Base-by-base conservation (phyloP, 2,888 invertebrate species). In the Lasioglossum zephyrum region DNA sequence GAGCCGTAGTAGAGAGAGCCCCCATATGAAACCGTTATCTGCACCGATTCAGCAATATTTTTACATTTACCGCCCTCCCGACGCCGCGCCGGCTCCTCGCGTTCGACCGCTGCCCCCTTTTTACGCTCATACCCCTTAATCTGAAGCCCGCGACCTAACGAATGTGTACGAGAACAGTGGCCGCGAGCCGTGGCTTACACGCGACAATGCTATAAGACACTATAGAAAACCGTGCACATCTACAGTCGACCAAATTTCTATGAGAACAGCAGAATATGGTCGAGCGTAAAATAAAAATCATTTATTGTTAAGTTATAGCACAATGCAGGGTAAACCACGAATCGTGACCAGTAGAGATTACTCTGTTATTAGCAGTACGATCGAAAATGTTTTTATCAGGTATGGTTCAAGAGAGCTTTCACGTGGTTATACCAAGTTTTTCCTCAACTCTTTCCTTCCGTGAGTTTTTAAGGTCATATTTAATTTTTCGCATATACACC, bases 11-110 rank as follows among this genome's bases (percentile, higher is more conserved):
- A 86, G 88, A 85, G 87, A 87, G 87, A 89, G 89, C 91, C 92
- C 93, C 89, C 92, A 93, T 92, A 92, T 93, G 92, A 93, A 93
- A 91, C 92, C 92, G 93, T 93, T 94, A 94, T 94, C 93, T 94
- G 89, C 92, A 93, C 93, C 93, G 94, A 93, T 94, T 94, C 93
- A 92, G 93, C 94, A 94, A 94, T 93, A 94, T 94, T 94, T 94
- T 94, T 93, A 93, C 93, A 93, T 93, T 93, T 93, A 92, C 93
- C 85, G 87, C 18, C 9, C 36, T 39, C 63, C 63, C 36, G 63
- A 36, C 36, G 31, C 63, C 31, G 63, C 63, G 31, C 36, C 3
- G 31, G 69, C 69, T 69, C 69, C 69, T 69, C 69, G 69, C 69
- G 41, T 70, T 80, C 63, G 70, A 69, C 81, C 69, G 39, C 36